Base-by-base conservation (phyloP, 2,888 invertebrate genomes). In the Drosophila vallismaia region DNA sequence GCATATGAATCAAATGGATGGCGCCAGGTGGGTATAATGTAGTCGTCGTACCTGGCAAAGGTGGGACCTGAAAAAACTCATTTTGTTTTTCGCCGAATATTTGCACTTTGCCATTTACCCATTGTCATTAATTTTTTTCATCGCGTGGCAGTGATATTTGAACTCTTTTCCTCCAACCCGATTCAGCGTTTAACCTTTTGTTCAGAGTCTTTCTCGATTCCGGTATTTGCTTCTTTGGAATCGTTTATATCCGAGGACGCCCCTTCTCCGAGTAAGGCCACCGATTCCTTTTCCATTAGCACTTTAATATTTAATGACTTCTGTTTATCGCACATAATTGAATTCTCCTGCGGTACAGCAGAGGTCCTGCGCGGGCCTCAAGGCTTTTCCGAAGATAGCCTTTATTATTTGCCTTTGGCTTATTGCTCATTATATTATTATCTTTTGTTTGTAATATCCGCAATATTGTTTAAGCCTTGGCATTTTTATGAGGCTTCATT, bases 251-350 rank as follows among this genome's bases (percentile, higher is more conserved):
- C 49, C 29, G 24, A 31, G 19, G n/a, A 52, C 26, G 33, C 36
- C 49, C 33, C 28, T 36, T 58, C 26, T 57, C 48, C 40, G 57
- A 57, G 38, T 57, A 42, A 19, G 28, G 31, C 46, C 40, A 24
- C 45, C 46, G 67, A 73, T 74, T 72, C 60, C 71, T 74, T 70
- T 75, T 74, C 71, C 82, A 82, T 82, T 82, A 79, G 79, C 71
- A 75, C 77, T 82, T 82, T 74, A 82, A 82, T 82, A 82, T 85
- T 85, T 84, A 77, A 82, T 82, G 82, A 75, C 62, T 71, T 60
- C 82, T 82, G 85, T 79, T 82, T 85, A 82, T 82, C 79, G 85
- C 70, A 74, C 79, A 79, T 85, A 82, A 82, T 82, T 82, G 82
- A 85, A 82, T 79, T 63, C 66, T 66, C 71, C 53, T 49, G 60